A percentile compares a stretch with the other conserved stretches of the same genome.
These are phyloP conservation scores for Pycnonotus jocosus DNA, from an alignment of 2,113 vertebrate genomes.

Conservation along the genomic window DNA sequence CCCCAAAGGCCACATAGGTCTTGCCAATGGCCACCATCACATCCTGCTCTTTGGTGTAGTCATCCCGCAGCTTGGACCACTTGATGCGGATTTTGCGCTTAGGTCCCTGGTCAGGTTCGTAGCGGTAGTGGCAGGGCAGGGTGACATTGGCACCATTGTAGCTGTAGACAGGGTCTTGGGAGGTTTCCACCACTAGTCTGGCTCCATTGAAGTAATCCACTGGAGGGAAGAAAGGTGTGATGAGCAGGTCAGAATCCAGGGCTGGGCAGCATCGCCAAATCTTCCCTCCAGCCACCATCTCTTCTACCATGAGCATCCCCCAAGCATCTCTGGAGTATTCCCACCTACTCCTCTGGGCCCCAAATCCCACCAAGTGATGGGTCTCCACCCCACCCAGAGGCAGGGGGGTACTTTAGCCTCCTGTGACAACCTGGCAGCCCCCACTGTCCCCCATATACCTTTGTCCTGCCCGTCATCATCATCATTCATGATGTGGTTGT, in stretches of 20 bases:
- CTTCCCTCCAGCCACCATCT: neutral
- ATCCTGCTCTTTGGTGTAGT: constrained; percentile 73
- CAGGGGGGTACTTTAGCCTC: neutral
- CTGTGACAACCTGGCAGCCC: neutral
- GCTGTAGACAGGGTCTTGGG: constrained; percentile 74
- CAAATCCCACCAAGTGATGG: neutral
- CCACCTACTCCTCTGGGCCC: accelerated
- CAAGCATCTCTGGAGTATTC: neutral
- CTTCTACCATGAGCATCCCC: neutral
- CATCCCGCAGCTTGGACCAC: constrained; percentile 84
- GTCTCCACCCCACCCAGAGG: neutral
- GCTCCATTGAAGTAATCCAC: constrained; percentile 75
- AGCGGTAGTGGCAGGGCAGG: constrained; percentile 82
- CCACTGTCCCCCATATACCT: neutral
- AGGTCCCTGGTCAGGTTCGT: constrained; percentile 65
- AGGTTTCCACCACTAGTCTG: constrained; percentile 82
- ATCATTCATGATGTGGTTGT: constrained; percentile 74
- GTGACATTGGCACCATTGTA: constrained; percentile 79
- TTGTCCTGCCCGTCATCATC: constrained; percentile 64
- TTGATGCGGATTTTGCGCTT: constrained; percentile 82
- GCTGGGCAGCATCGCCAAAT: neutral
- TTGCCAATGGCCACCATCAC: constrained; percentile 86
- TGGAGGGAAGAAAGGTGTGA: neutral
- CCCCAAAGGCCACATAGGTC: constrained; percentile 79
- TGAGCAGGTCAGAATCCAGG: neutral